Percentiles rank a stretch among this genome's conserved stretches.
Evolutionary conservation across 2,113 vertebrate genomes (phyloP).

Genomic region (Corynorhinus townsendii): DNA sequence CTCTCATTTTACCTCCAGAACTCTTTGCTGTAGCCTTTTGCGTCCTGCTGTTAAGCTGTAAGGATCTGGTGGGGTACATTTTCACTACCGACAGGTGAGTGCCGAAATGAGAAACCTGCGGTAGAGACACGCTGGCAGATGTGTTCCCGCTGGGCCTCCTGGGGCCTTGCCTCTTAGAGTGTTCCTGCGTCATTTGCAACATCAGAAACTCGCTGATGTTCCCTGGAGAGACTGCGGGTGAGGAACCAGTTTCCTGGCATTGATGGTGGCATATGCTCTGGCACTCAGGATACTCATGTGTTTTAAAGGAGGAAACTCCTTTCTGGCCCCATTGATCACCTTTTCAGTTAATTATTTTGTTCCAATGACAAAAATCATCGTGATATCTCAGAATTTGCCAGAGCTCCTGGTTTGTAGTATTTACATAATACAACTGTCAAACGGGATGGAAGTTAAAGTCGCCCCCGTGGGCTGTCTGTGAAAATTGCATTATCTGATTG

Average conservation of each 20-base stretch:
- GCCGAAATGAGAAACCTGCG: not conserved
- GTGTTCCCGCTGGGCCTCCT: not conserved
- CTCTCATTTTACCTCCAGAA: conserved; percentile 69
- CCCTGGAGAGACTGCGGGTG: not conserved
- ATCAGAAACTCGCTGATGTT: not conserved
- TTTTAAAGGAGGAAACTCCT: not conserved
- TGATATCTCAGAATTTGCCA: not conserved
- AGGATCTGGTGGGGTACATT: conserved; percentile 86
- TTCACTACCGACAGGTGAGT: conserved; percentile 91
- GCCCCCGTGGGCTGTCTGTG: not conserved
- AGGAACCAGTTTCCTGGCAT: not conserved
- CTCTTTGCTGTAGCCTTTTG: conserved; percentile 83
- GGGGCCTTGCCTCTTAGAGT: not conserved
- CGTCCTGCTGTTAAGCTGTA: conserved; percentile 79
- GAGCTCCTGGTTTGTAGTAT: not conserved
- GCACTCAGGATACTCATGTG: not conserved
- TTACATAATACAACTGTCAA: not conserved
- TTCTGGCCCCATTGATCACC: not conserved
- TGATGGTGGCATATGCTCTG: not conserved
- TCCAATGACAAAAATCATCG: not conserved
- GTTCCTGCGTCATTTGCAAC: not conserved
- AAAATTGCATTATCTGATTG: not conserved
- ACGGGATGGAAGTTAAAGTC: not conserved
- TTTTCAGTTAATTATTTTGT: not conserved
- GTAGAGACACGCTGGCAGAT: not conserved